A percentile compares a stretch with the other conserved stretches of the same genome.
Conservation (phyloP, 2,113 vertebrate species). For the Tetrax tetrax region DNA sequence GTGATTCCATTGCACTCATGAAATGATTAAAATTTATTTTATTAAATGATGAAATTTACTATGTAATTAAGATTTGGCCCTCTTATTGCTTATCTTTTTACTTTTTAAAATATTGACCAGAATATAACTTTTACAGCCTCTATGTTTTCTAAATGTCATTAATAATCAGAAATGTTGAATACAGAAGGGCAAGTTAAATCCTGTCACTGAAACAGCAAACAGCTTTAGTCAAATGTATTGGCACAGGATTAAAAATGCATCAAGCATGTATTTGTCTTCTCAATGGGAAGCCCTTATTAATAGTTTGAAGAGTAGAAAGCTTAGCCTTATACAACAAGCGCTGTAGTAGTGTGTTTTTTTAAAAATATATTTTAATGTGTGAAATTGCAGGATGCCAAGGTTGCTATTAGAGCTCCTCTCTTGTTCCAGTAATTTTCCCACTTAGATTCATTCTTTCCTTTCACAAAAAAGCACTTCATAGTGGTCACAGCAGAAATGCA, state of each 20-base stretch:
- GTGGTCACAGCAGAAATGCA: constrained; percentile 62
- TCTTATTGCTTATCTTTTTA: neutral
- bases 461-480: constrained; percentile 68
- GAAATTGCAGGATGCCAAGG: constrained; percentile 81
- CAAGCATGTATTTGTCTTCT: constrained; percentile 86
- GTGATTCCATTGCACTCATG: neutral
- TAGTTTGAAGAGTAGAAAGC: constrained; percentile 83
- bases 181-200: constrained; percentile 83
- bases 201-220: constrained; percentile 86
- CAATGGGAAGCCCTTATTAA: constrained; percentile 85
- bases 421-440: constrained; percentile 77
- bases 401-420: constrained; percentile 80
- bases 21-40: neutral
- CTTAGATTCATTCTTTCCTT: constrained; percentile 66
- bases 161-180: constrained; percentile 76
- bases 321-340: constrained; percentile 77
- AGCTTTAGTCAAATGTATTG: constrained; percentile 87
- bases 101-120: neutral
- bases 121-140: constrained; percentile 57
- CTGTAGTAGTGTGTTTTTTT: constrained; percentile 64
- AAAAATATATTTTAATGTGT: constrained; percentile 81
- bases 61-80: neutral
- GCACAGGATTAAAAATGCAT: constrained; percentile 87
- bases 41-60: neutral
- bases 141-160: constrained; percentile 77